A percentile compares a stretch with the other conserved stretches of the same genome.
Conservation (phyloP, 2,797 vertebrate genomes). For the Pseudotriccus pelzelni region DNA sequence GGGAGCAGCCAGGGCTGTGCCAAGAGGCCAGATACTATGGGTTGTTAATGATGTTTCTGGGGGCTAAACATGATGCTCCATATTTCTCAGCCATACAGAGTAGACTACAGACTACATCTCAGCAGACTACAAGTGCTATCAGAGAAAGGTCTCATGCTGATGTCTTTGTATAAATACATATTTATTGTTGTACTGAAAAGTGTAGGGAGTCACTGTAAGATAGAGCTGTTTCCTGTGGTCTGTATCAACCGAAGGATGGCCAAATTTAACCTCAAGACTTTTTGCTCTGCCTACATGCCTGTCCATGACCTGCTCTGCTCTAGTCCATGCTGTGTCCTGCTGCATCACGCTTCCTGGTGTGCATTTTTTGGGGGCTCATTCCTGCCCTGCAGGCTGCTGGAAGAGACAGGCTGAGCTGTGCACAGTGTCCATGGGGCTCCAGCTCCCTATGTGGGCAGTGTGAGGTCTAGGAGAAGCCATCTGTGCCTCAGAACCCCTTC, state of each 20-base stretch:
- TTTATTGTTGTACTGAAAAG: not conserved
- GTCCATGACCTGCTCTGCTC: not conserved
- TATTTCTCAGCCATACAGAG: not conserved
- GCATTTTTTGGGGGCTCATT: not conserved
- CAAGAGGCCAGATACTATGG: not conserved
- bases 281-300: not conserved
- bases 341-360: fast-evolving
- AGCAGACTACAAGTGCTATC: not conserved
- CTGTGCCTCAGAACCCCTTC: not conserved
- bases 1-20: not conserved
- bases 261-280: not conserved
- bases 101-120: too few species aligned
- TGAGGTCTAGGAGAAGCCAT: not conserved
- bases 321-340: fast-evolving
- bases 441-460: fast-evolving
- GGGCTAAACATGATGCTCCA: not conserved
- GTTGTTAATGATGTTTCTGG: not conserved
- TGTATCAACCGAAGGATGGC: not conserved
- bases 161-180: not conserved
- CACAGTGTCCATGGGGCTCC: not conserved
- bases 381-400: not conserved
- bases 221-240: not conserved
- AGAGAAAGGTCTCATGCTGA: not conserved
- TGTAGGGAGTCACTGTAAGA: not conserved
- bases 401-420: not conserved